Evolutionary conservation across 2,888 invertebrate genomes (phyloP).

Genomic region (Chalcis sispes): DNA sequence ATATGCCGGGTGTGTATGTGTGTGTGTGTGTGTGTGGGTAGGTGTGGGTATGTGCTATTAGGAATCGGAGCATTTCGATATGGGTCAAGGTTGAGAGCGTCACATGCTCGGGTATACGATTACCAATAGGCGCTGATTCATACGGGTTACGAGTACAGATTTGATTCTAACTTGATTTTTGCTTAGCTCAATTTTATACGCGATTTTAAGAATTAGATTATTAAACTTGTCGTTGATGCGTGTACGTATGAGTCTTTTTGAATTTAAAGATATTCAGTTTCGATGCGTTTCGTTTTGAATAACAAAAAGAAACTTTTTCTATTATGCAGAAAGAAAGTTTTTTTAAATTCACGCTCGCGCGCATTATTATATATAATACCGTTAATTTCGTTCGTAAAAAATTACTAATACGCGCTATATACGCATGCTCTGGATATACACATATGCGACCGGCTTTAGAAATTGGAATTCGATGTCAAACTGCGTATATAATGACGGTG

Average conservation of each 20-base stretch:
- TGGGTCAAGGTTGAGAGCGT: conserved; percentile 69
- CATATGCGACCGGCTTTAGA: background rate
- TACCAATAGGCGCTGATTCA: conserved; percentile 21
- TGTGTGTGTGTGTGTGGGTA: no score
- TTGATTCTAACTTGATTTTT: no score
- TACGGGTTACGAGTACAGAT: no score
- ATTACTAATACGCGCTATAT: conserved; percentile 4
- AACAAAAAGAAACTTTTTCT: conserved; percentile 35
- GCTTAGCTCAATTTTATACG: background rate
- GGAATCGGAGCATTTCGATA: conserved; percentile 66
- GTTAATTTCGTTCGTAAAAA: conserved; percentile 32
- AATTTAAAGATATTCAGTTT: no score
- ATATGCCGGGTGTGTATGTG: no score
- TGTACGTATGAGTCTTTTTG: no score
- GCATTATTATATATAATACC: conserved; percentile 22
- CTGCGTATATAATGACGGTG: background rate
- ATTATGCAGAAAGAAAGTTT: conserved; percentile 42
- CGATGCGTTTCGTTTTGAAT: background rate
- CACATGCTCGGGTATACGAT: no score
- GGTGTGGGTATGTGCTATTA: conserved; percentile 55
- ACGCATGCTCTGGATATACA: no score
- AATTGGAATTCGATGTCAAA: conserved; percentile 19
- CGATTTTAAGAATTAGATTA: no score
- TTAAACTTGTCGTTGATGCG: no score
- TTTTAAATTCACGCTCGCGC: background rate